Base-by-base conservation (phyloP, 2,888 invertebrate species). In the Euplagia quadripunctaria region DNA sequence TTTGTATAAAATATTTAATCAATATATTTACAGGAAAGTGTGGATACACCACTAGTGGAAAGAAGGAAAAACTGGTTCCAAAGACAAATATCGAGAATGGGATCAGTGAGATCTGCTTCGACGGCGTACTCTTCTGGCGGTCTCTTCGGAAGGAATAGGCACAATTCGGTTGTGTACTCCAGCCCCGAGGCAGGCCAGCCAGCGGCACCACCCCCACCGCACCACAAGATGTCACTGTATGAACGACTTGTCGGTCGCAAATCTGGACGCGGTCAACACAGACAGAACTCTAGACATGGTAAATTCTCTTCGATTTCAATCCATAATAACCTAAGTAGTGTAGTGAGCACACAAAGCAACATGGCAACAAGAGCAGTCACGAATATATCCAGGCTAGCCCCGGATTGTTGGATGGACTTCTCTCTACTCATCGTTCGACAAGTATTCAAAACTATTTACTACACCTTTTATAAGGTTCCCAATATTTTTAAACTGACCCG, bases 11-110 rank as follows among this genome's bases (percentile, higher is more conserved):
- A 12, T 61, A 42, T 17, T 42, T 42, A 14, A 42, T 67, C 17
- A 20, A 63, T 49, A 43, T 64, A 16, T 70, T 90, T 95, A 46
- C 91, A 98, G 98, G 98, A 98, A 94, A 98, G 98, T 89, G 98
- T 98, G 0, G 98, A 98, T 87, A 98, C 98, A 0, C 98, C 98
- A 12, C 96, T 98, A 87, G 98, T 98, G 31, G 98, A 98, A 90
- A 94, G 98, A 71, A 96, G 98, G 58, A 98, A 98, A 91, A 98
- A 98, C 91, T 98, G 98, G 98, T 97, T 98, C 85, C 98, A 98
- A 83, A 96, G 98, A 67, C 98, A 98, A 89, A 97, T 98, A 81
- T 98, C 98, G 16, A 96, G 98, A 83, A 98, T 98, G 97, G 98
- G 98, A 2, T 98, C 98, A 0, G 97, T 98, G 55, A 96, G 98